These are phyloP conservation scores for Plagodis pulveraria DNA, from an alignment of 2,888 invertebrate genomes.

Conservation along the genomic window DNA sequence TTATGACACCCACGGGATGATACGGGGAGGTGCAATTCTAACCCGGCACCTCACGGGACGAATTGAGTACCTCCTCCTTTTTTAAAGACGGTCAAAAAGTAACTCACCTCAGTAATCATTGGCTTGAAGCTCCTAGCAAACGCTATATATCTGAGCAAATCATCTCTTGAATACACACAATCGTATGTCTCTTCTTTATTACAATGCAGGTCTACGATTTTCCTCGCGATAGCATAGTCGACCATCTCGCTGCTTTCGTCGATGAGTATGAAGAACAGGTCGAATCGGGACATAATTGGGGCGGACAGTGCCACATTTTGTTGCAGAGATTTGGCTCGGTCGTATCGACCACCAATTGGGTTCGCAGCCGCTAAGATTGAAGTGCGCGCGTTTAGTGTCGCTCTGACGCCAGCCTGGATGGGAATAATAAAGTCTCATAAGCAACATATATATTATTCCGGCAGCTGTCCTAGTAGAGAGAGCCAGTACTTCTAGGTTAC, in stretches of 20 bases:
- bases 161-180: slow-evolving; percentile 93
- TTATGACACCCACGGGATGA: too few relatives aligned
- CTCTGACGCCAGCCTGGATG: slow-evolving; percentile 95
- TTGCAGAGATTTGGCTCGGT: slow-evolving; percentile 95
- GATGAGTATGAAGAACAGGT: slow-evolving; percentile 98
- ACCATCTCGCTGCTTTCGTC: slow-evolving; percentile 95
- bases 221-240: slow-evolving; percentile 98
- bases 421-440: background rate
- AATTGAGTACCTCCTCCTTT: too few relatives aligned
- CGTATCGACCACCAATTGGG: slow-evolving; percentile 98
- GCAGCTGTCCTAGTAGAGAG: too few relatives aligned
- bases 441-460: too few relatives aligned
- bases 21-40: too few relatives aligned
- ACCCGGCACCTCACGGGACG: too few relatives aligned
- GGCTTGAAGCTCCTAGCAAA: slow-evolving; percentile 99
- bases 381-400: slow-evolving; percentile 98
- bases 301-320: slow-evolving; percentile 97
- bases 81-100: too few relatives aligned
- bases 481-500: too few relatives aligned
- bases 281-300: slow-evolving; percentile 99
- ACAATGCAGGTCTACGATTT: slow-evolving; percentile 97
- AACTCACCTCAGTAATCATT: slow-evolving; percentile 88
- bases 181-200: slow-evolving; percentile 92
- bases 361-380: slow-evolving; percentile 99
- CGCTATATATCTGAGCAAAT: slow-evolving; percentile 97